Base-by-base conservation (phyloP, 2,797 vertebrate genomes). In the Leuciscus waleckii region DNA sequence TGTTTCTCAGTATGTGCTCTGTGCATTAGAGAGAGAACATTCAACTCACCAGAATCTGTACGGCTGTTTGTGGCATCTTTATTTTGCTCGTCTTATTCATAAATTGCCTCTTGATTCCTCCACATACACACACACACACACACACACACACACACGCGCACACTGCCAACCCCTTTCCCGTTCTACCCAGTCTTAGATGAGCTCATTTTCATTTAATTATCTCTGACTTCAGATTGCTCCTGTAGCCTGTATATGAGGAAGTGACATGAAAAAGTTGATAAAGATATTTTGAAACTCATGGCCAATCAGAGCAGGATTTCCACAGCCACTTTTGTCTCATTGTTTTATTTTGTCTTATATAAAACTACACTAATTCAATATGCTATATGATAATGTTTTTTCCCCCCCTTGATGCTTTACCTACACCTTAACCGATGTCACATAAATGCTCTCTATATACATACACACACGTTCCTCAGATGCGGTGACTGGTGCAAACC, bases 151-250 rank as follows among this genome's bases (percentile, higher is more conserved):
- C 41, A 39, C 29, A 19, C 81, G 19, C 61, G 5, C 51, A 76
- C 65, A 70, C 65, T 19, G 8, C 21, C 35, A 11, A 39, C 46
- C 39, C 49, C 21, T 70, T 79, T 41, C 71, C 32, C 39, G 13
- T 5, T 77, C 79, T 65, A 37, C 29, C 26, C 70, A 79, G 43
- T 73, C 32, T 74, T 51, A 85, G 49, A 86, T 84, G 80, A 89
- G 71, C 85, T 85, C 81, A 77, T 85, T 87, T 88, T 88, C 80
- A 88, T 87, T 89, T 87, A 84, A 90, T 90, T 83, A 89, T 49
- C 49, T 67, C 73, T 82, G 73, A 70, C 74, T 81, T 80, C 75
- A 39, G 75, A 81, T 85, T 39, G 58, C 61, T 58, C 46, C 21
- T 85, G 26, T 81, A 23, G 51, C 58, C 54, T 79, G 68, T 79